phyloP scores from a whole-genome alignment of 2,888 invertebrate species.

The Rotaria macrura region DNA sequence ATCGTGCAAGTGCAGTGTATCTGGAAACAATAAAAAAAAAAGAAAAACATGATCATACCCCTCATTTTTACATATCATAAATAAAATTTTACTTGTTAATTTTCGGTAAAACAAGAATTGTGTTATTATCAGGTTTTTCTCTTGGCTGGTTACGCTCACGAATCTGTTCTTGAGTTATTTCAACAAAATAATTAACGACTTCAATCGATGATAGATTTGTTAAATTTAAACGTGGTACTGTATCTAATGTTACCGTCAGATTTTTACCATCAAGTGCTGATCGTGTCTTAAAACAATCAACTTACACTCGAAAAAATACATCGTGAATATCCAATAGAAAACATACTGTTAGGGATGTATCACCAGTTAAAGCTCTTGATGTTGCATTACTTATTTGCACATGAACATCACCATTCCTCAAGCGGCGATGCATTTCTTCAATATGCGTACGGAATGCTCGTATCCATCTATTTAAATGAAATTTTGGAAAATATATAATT shows the following conservation, averaged over 20 bases:
- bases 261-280: background rate
- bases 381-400: conserved; percentile 13
- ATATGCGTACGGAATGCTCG: conserved; percentile 9
- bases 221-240: background rate
- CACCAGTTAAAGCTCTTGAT: conserved; percentile 2
- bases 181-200: conserved; percentile 10
- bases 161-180: conserved; percentile 8
- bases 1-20: background rate
- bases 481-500: too few species aligned
- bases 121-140: background rate
- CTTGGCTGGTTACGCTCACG: background rate
- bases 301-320: background rate
- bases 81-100: background rate
- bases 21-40: background rate
- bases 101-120: conserved; percentile 15
- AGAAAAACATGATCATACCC: too few species aligned
- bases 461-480: background rate
- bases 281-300: background rate
- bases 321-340: background rate
- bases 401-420: conserved; percentile 3
- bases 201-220: background rate
- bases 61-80: background rate
- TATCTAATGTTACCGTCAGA: background rate
- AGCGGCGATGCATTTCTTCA: background rate
- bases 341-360: background rate